A percentile compares a stretch with the other conserved stretches of the same genome.
phyloP scores from a whole-genome alignment of 53 echinoderm and acorn worm genomes.

The Luidia sarsii region DNA sequence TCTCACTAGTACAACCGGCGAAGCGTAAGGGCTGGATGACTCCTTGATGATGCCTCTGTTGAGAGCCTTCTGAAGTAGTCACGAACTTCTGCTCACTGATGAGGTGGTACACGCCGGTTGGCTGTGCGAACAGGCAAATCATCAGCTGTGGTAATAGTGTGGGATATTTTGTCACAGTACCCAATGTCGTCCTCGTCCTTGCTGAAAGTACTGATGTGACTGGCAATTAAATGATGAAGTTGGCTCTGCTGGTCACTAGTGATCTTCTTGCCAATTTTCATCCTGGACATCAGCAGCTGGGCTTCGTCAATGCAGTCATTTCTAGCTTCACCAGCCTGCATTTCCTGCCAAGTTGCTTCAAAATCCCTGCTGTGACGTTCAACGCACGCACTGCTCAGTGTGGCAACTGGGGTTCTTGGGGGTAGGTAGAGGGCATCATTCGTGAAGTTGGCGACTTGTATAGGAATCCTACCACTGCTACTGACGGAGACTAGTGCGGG shows the following conservation, averaged over 20 bases:
- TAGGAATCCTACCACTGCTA: no score
- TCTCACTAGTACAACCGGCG: no score
- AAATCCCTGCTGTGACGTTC: neutral
- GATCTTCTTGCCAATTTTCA: constrained; percentile 12
- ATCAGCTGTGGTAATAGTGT: constrained; percentile 40
- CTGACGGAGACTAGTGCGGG: neutral
- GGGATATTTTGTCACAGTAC: constrained; percentile 25
- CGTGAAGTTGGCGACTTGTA: no score
- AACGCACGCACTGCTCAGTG: neutral
- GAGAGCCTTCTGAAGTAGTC: constrained; percentile 2
- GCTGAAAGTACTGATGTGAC: constrained; percentile 47
- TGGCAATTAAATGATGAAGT: constrained; percentile 24
- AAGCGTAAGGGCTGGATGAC: no score
- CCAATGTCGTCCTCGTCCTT: constrained; percentile 53
- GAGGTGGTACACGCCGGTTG: constrained; percentile 70
- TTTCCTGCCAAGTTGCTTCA: neutral
- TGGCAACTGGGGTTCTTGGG: neutral
- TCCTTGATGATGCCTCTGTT: neutral
- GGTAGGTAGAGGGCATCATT: neutral
- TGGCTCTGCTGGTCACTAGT: neutral
- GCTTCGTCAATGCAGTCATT: neutral
- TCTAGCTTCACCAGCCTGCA: no score
- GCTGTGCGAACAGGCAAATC: constrained; percentile 28
- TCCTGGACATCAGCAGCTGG: constrained; percentile 14
- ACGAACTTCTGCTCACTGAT: constrained; percentile 66